Conservation (phyloP, 2,888 invertebrate genomes). For the Spodoptera exigua region DNA sequence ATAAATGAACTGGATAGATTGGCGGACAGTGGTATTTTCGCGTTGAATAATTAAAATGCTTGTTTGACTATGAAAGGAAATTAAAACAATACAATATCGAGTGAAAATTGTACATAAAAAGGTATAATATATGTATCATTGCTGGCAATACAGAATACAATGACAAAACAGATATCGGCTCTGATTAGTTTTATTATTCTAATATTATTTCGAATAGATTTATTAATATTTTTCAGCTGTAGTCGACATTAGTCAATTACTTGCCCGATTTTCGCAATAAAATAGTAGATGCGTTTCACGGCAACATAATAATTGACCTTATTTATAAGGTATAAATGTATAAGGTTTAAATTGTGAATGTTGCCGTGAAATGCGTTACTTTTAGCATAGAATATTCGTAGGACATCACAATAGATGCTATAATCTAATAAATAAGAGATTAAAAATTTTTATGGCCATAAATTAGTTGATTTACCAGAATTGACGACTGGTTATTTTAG, state of each 20-base stretch:
- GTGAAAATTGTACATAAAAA: too few relatives aligned
- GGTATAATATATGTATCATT: too few relatives aligned
- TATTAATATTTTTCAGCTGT: slow-evolving; percentile 33
- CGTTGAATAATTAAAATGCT: too few relatives aligned
- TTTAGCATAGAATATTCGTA: slow-evolving; percentile 46
- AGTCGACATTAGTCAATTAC: slow-evolving; percentile 53
- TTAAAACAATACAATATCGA: too few relatives aligned
- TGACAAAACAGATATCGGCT: slow-evolving; percentile 19
- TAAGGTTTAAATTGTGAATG: slow-evolving; percentile 15
- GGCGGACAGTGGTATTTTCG: too few relatives aligned
- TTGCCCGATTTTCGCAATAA: slow-evolving; percentile 42
- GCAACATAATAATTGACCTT: background rate
- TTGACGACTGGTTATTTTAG: too few relatives aligned
- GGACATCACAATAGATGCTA: slow-evolving; percentile 37
- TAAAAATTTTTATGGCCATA: slow-evolving; percentile 20
- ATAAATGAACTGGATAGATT: too few relatives aligned
- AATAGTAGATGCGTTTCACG: slow-evolving; percentile 26
- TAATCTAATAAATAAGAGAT: slow-evolving; percentile 13
- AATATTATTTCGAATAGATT: too few relatives aligned
- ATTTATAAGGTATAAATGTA: background rate
- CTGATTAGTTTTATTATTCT: too few relatives aligned
- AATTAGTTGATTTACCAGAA: slow-evolving; percentile 4
- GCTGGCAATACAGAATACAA: too few relatives aligned
- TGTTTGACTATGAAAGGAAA: too few relatives aligned
- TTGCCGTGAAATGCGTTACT: slow-evolving; percentile 18